Evolutionary conservation across 2,888 invertebrate genomes (phyloP).

Genomic region (Sthenelais limicola): DNA sequence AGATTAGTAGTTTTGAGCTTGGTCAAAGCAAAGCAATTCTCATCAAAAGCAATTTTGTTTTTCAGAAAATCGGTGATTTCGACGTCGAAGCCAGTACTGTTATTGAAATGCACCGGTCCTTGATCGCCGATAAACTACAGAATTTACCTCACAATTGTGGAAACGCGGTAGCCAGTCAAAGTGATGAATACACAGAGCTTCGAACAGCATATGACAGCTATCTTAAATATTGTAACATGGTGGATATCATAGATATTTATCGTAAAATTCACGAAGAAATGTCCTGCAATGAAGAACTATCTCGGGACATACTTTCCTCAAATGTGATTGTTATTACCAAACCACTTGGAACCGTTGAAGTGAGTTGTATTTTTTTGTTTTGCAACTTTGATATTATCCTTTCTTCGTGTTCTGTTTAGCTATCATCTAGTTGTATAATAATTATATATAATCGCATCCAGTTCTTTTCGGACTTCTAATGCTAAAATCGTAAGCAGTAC

Average conservation of each 20-base stretch:
- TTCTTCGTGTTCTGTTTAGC: no score
- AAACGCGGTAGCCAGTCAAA: conserved; percentile 48
- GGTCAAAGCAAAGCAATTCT: no score
- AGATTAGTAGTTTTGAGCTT: no score
- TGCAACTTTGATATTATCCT: not conserved
- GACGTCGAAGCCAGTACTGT: conserved; percentile 59
- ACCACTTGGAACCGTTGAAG: conserved; percentile 55
- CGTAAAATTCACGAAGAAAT: conserved; percentile 47
- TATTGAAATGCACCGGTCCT: conserved; percentile 49
- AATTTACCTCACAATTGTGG: conserved; percentile 46
- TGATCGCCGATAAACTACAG: not conserved
- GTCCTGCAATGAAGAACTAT: conserved; percentile 51
- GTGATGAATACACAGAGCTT: conserved; percentile 38
- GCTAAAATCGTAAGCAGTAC: no score
- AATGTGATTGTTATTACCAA: conserved; percentile 53
- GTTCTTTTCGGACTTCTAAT: no score
- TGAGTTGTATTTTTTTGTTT: conserved; percentile 36
- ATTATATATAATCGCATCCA: no score
- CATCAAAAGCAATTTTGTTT: no score
- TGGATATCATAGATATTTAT: conserved; percentile 57
- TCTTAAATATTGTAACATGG: conserved; percentile 55
- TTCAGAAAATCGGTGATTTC: conserved; percentile 51
- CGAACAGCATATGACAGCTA: conserved; percentile 50
- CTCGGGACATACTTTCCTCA: conserved; percentile 48
- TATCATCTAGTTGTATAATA: no score